phyloP scores from a whole-genome alignment of 1,140 invertebrate genomes.

The Pantala flavescens region DNA sequence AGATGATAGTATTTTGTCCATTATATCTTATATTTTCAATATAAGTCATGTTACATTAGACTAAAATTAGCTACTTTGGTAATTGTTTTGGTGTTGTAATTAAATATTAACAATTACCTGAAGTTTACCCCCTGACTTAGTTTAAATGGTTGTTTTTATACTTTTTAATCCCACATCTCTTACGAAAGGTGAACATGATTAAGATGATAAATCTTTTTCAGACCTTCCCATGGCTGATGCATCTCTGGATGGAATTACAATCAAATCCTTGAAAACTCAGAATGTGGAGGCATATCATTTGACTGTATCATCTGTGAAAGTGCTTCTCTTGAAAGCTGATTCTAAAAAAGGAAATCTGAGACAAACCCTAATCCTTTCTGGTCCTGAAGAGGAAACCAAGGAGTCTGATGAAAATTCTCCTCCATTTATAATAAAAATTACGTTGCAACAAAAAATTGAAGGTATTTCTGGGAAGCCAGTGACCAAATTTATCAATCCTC shows the following conservation, averaged over 20 bases:
- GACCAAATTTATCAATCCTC: background rate
- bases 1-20: too few species aligned
- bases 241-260: background rate
- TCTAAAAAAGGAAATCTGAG: background rate
- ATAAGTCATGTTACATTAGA: too few species aligned
- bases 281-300: background rate
- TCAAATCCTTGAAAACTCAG: background rate
- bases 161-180: too few species aligned
- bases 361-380: background rate
- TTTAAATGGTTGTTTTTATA: too few species aligned
- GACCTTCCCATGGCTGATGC: background rate
- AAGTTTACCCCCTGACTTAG: too few species aligned
- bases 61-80: too few species aligned
- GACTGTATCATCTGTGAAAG: background rate
- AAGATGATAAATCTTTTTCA: background rate
- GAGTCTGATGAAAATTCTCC: background rate
- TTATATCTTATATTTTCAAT: too few species aligned
- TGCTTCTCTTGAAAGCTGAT: background rate
- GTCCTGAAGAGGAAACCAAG: background rate
- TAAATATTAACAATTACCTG: too few species aligned
- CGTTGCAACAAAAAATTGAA: background rate
- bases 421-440: background rate
- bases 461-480: background rate
- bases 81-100: too few species aligned
- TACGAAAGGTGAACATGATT: too few species aligned